A percentile compares a stretch with the other conserved stretches of the same genome.
These are phyloP conservation scores for Theonella swinhoei DNA, from an alignment of 37 sponge, comb jelly and placozoan genomes.

Conservation along the genomic window DNA sequence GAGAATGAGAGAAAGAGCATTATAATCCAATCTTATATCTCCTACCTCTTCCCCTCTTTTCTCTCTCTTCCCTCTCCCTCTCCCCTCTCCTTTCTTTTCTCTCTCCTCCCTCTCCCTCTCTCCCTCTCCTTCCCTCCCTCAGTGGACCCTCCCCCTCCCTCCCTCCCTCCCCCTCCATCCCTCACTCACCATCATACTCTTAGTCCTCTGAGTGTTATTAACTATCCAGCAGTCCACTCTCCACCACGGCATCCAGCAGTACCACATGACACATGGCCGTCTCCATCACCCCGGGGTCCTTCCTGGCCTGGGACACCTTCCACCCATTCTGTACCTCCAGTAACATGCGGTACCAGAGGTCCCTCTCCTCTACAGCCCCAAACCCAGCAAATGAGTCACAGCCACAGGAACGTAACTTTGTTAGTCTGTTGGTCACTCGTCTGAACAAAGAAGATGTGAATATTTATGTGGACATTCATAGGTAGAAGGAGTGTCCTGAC, in stretches of 20 bases:
- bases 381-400: conserved; percentile 36
- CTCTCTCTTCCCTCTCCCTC: conserved; percentile 1
- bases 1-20: not conserved
- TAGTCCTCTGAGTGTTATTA: conserved; percentile 6
- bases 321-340: conserved; percentile 39
- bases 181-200: not conserved
- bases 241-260: conserved; percentile 34
- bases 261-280: conserved; percentile 40
- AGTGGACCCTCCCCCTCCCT: no score
- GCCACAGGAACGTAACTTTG: no score
- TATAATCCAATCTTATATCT: not conserved
- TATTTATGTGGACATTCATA: no score
- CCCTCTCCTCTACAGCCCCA: conserved; percentile 9
- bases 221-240: conserved; percentile 38
- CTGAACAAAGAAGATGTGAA: no score
- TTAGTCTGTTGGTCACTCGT: no score
- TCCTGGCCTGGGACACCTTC: conserved; percentile 22
- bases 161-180: not conserved
- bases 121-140: not conserved
- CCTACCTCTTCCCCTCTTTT: not conserved
- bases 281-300: conserved; percentile 41
- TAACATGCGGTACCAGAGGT: conserved; percentile 43
- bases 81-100: not conserved
- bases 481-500: no score
- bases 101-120: not conserved